A percentile compares a stretch with the other conserved stretches of the same genome.
Evolutionary conservation across 2,888 invertebrate genomes (phyloP).

Genomic region (Lydus trimaculatus): DNA sequence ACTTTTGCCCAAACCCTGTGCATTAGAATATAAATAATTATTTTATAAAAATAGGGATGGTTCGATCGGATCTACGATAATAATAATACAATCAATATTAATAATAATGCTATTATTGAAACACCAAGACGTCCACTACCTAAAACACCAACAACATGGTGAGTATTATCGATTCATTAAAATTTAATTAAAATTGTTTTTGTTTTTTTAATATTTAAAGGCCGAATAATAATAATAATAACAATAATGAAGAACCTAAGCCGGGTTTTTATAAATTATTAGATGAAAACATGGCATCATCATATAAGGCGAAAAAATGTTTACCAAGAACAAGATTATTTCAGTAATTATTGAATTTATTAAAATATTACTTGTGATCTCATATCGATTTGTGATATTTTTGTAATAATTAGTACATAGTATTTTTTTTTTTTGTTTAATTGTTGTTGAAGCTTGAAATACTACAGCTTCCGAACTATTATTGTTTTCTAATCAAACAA

Average conservation of each 20-base stretch:
- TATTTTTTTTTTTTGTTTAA: slow-evolving; percentile 17
- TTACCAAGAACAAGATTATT: not conserved
- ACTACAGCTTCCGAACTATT: slow-evolving; percentile 15
- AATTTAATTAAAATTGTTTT: not conserved
- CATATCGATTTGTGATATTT: slow-evolving; percentile 24
- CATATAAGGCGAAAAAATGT: not conserved
- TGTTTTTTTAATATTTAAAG: not conserved
- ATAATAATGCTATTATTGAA: slow-evolving; percentile 20
- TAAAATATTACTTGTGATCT: slow-evolving; percentile 10
- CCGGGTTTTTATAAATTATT: not conserved
- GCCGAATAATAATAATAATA: not conserved
- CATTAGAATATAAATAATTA: not conserved
- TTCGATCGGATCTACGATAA: not conserved
- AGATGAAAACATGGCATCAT: not conserved
- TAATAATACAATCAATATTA: not conserved
- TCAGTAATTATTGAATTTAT: not conserved
- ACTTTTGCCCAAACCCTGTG: no score
- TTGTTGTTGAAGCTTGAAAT: slow-evolving; percentile 14
- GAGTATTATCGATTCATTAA: not conserved
- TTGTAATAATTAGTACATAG: slow-evolving; percentile 2
- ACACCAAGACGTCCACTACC: slow-evolving; percentile 19
- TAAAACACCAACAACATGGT: not conserved
- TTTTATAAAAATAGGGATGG: not conserved
- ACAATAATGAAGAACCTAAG: not conserved
- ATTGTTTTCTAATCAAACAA: not conserved